Base-by-base conservation (phyloP, 2,888 invertebrate genomes). In the Phalangium opilio region DNA sequence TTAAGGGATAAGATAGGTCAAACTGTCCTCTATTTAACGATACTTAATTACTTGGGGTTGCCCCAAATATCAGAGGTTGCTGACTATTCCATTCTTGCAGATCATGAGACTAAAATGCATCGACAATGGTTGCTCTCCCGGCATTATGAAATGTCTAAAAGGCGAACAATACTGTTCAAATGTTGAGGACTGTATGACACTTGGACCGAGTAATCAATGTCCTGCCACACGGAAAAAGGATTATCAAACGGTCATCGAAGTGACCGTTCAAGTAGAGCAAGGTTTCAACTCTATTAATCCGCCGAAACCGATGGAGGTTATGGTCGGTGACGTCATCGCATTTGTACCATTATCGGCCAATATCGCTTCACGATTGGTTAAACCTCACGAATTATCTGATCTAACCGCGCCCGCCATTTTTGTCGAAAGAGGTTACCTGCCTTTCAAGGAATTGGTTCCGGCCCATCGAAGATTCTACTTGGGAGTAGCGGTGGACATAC, bases 341-440 rank as follows among this genome's bases (percentile, higher is more conserved):
- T 52, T 49, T 45, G 42, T 48, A 21, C 47, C 49, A 3, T 20
- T 49, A n/a, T 47, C 47, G 47, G 49, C 49, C 15, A 52, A 52
- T 41, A 43, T 52, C 15, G 42, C 47, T 3, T 50, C 49, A 41
- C 44, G 52, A 49, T 49, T 19, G 41, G 11, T 19, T 20, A 36
- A 5, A 17, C 17, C 38, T 2, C 38, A 36, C 38, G 38, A 36
- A 36, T 8, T 15, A 12, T 36, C 38, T 36, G 38, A 36, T 12
- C 38, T 36, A 36, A 10, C 12, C 27, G 27, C 27, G 8, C 27
- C 27, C 27, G 27, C 27, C 27, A 27, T 27, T 8, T 27, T 27
- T 27, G 5, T 27, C 5, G 27, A 27, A 27, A 27, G 27, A 8
- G 27, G 27, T 8, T 27, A 27, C 27, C 8, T 27, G 27, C 27